phyloP scores from a whole-genome alignment of 2,113 vertebrate genomes.

The Oryzias melastigma region DNA sequence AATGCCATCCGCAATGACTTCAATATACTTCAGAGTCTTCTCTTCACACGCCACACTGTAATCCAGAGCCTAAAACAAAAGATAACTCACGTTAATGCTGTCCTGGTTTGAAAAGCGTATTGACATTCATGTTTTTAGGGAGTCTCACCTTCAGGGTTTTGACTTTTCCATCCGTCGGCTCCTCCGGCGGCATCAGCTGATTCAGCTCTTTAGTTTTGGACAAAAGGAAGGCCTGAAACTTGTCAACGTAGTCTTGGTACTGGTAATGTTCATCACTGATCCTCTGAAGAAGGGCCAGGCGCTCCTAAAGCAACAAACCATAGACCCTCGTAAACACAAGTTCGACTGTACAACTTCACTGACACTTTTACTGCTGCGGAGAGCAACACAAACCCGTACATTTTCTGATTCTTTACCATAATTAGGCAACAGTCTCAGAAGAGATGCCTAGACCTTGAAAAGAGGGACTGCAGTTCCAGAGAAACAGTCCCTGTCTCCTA shows the following conservation, averaged over 20 bases:
- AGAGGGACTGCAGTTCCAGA: no score
- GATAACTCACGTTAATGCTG: background rate
- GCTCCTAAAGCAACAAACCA: slow-evolving; percentile 73
- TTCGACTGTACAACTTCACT: no score
- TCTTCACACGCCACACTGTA: slow-evolving; percentile 77
- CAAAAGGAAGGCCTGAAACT: slow-evolving; percentile 86
- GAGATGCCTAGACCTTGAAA: no score
- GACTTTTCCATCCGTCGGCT: slow-evolving; percentile 70
- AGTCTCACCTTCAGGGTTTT: slow-evolving; percentile 79
- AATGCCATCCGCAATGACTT: slow-evolving; percentile 73
- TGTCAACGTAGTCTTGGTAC: slow-evolving; percentile 68
- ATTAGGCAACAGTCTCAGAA: no score
- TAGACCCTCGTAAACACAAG: background rate
- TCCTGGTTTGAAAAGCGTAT: background rate
- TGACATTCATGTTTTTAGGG: background rate
- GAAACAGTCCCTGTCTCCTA: no score
- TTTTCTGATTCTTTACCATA: no score
- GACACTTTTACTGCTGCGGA: no score
- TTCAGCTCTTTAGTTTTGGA: slow-evolving; percentile 79
- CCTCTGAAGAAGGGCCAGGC: slow-evolving; percentile 81
- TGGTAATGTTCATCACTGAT: slow-evolving; percentile 83
- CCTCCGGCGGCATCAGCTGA: slow-evolving; percentile 67
- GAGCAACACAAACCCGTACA: no score
- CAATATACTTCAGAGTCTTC: slow-evolving; percentile 78
- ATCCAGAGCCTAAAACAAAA: slow-evolving; percentile 69